Conservation (phyloP, 2,797 vertebrate species). For the Schizopygopsis malacanthus region DNA sequence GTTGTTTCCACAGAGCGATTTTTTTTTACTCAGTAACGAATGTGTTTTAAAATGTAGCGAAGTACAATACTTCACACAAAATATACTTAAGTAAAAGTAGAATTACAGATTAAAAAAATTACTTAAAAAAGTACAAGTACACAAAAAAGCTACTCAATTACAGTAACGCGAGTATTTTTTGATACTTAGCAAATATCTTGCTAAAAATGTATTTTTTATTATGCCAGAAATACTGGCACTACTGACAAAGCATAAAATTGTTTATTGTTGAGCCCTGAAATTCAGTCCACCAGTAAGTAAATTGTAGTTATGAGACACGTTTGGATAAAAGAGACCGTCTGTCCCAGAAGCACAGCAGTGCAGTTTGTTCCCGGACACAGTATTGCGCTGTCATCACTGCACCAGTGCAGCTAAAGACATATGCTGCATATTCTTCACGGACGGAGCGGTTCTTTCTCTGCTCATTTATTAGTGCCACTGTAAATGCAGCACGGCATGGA, state of each 20-base stretch:
- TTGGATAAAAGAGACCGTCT: background rate
- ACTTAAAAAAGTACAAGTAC: no score
- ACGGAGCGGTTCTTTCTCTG: background rate
- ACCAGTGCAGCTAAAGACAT: conserved; percentile 32
- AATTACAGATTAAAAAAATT: no score
- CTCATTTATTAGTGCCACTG: background rate
- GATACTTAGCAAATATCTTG: background rate
- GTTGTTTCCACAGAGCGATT: no score
- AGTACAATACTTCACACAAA: no score
- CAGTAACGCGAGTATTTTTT: no score
- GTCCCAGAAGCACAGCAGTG: conserved; percentile 11
- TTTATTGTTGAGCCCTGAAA: background rate
- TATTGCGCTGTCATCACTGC: conserved; percentile 49
- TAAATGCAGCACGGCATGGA: background rate
- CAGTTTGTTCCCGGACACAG: conserved; percentile 11
- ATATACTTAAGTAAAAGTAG: no score
- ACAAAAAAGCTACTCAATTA: no score
- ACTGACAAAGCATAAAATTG: no score
- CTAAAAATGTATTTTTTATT: background rate
- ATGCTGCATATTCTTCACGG: background rate
- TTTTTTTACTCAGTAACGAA: no score
- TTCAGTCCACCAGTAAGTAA: background rate
- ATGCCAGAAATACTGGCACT: background rate
- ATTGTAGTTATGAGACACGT: background rate
- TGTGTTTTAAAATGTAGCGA: no score